phyloP scores from a whole-genome alignment of 2,888 invertebrate species.

The Steromphala cineraria region DNA sequence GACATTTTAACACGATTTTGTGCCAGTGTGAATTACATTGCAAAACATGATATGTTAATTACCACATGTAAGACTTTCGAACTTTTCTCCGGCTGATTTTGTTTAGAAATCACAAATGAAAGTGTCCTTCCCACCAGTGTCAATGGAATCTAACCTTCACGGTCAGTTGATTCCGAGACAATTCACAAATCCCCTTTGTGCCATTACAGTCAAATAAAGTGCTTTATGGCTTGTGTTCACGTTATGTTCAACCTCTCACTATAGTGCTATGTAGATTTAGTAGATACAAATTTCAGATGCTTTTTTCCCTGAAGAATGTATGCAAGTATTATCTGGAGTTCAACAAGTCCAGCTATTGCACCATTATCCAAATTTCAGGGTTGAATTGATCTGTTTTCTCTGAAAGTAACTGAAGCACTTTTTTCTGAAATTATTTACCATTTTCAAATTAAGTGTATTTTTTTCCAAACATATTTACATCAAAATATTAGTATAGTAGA shows the following conservation, averaged over 20 bases:
- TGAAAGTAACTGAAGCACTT: too few relatives aligned
- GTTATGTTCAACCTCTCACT: not conserved
- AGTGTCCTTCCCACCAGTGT: conserved; percentile 16
- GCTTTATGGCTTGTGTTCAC: not conserved
- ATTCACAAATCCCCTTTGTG: conserved; percentile 13
- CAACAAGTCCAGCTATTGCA: not conserved
- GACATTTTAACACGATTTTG: not conserved
- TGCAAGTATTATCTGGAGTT: not conserved
- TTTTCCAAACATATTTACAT: too few relatives aligned
- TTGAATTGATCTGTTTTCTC: too few relatives aligned
- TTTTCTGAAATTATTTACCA: too few relatives aligned
- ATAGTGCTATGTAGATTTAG: conserved; percentile 11
- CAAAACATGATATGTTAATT: conserved; percentile 16
- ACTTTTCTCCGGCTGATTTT: conserved; percentile 1
- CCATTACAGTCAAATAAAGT: conserved; percentile 1
- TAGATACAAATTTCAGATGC: conserved; percentile 10
- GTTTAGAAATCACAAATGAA: conserved; percentile 6
- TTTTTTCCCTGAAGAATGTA: not conserved
- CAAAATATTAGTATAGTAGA: too few relatives aligned
- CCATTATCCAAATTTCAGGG: too few relatives aligned
- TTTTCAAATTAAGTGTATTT: too few relatives aligned
- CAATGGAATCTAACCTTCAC: conserved; percentile 8
- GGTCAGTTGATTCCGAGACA: conserved; percentile 1
- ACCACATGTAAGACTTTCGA: not conserved
- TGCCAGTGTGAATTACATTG: not conserved